phyloP scores from a whole-genome alignment of 2,888 invertebrate genomes.

The Meandrusa payeni region DNA sequence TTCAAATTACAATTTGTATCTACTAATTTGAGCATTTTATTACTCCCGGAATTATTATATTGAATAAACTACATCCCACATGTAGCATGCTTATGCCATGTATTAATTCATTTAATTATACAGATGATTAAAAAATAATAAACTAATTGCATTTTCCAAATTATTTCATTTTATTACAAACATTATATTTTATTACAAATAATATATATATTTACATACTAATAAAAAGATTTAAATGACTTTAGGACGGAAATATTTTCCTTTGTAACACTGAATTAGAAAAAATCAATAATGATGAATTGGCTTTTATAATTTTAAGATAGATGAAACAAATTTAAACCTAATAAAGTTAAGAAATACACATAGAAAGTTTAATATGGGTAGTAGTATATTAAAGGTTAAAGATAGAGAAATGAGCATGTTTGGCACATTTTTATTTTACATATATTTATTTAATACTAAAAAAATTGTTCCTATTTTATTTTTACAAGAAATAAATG shows the following conservation, averaged over 20 bases:
- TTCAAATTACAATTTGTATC: slow-evolving; percentile 52
- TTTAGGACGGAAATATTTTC: slow-evolving; percentile 76
- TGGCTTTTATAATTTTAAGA: background rate
- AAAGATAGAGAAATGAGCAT: slow-evolving; percentile 13
- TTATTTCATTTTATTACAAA: slow-evolving; percentile 29
- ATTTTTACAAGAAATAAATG: slow-evolving; percentile 2
- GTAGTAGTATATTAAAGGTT: slow-evolving; percentile 22
- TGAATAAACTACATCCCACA: slow-evolving; percentile 12
- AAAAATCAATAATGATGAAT: background rate
- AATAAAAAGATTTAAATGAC: slow-evolving; percentile 71
- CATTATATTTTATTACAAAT: slow-evolving; percentile 22
- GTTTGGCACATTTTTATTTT: slow-evolving; percentile 22
- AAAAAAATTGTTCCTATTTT: slow-evolving; percentile 12
- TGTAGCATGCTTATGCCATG: slow-evolving; percentile 21
- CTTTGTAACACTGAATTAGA: slow-evolving; percentile 40
- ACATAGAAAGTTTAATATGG: too few species aligned
- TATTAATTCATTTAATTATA: slow-evolving; percentile 13
- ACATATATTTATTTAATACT: slow-evolving; percentile 14
- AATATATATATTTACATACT: slow-evolving; percentile 40
- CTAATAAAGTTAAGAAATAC: slow-evolving; percentile 4
- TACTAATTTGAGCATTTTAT: slow-evolving; percentile 51
- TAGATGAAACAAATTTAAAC: slow-evolving; percentile 1
- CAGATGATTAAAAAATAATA: slow-evolving; percentile 4
- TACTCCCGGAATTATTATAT: slow-evolving; percentile 17
- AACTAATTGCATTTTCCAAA: slow-evolving; percentile 38